Evolutionary conservation across 1,140 invertebrate genomes (phyloP), one percentile per base, ranked within the genome.

Genomic region (Calycopis cecrops): DNA sequence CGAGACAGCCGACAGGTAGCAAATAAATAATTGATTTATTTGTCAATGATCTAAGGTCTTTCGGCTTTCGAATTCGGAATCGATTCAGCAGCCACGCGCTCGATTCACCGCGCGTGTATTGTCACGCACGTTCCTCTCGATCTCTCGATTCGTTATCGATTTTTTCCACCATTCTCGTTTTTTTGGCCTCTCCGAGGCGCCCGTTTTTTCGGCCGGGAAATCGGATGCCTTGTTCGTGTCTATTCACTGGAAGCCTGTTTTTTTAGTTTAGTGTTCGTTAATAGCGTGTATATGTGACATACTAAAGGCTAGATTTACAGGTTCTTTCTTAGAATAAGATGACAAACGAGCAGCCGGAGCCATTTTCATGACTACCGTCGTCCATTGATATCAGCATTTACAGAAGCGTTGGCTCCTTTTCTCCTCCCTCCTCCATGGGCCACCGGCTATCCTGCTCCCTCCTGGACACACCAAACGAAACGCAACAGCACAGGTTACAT

Each of bases 71-170:
- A 44, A 44, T 16, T 40, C 17, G 58, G 69, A 77, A 83, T 83
- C 77, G 73, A 79, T 80, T 79, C 71, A 49, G 70, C 69, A 73
- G 74, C 71, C 55, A 56, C 28, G 57, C 47, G 66, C 69, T 67
- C 68, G 69, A 77, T 70, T 76, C 59, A 60, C 35, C 56, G 64
- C 70, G 69, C 73, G 72, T 70, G 68, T 64, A 48, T 47, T 65
- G 79, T 76, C 74, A 83, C 73, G 77, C 77, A 83, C 78, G 78
- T 66, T 59, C 6, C 21, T 28, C 21, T 28, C 21, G 21, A 28
- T 28, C 21, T 3, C 21, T 28, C 59, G 59, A 55, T 64, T 69
- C 63, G 70, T 59, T 69, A 70, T 72, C 65, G 75, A 71, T 69
- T 79, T 79, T 83, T 83, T 79, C 51, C 56, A 35, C 62, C 62